phyloP scores from a whole-genome alignment of 2,113 vertebrate species.

The Herpetotheres cachinnans region DNA sequence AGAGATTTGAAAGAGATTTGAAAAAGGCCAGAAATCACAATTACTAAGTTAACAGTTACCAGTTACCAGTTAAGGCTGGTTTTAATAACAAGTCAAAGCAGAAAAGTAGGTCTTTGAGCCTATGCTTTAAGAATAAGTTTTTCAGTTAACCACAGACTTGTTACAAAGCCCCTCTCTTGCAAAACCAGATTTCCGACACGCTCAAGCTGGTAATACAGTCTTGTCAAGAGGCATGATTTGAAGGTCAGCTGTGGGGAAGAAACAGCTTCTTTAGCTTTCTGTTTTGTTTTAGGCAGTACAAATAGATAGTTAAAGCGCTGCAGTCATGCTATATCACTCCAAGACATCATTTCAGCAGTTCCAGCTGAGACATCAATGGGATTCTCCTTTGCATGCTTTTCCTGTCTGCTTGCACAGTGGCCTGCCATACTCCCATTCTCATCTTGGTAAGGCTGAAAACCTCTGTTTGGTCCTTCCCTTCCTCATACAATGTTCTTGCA shows the following conservation, averaged over 20 bases:
- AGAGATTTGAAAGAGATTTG: too few species aligned
- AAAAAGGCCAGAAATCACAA: not conserved
- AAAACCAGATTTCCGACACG: not conserved
- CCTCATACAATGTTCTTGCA: accelerated
- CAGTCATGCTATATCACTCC: not conserved
- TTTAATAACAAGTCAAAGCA: not conserved
- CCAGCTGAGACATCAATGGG: not conserved
- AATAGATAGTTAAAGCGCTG: not conserved
- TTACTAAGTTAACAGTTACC: not conserved
- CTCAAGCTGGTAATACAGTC: not conserved
- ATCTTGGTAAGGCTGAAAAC: not conserved
- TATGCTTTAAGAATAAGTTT: not conserved
- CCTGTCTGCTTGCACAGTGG: not conserved
- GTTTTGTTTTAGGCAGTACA: not conserved
- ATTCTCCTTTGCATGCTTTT: not conserved
- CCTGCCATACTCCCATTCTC: not conserved
- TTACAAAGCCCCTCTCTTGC: not conserved
- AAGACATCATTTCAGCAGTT: not conserved
- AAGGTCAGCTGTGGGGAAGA: not conserved
- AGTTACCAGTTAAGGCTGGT: not conserved
- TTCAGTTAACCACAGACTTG: not conserved
- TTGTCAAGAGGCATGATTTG: not conserved
- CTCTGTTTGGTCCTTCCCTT: not conserved
- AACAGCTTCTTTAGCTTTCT: not conserved
- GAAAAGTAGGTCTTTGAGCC: not conserved